Evolutionary conservation across 2,888 invertebrate genomes (phyloP).

Genomic region (Stenodera caucasica): DNA sequence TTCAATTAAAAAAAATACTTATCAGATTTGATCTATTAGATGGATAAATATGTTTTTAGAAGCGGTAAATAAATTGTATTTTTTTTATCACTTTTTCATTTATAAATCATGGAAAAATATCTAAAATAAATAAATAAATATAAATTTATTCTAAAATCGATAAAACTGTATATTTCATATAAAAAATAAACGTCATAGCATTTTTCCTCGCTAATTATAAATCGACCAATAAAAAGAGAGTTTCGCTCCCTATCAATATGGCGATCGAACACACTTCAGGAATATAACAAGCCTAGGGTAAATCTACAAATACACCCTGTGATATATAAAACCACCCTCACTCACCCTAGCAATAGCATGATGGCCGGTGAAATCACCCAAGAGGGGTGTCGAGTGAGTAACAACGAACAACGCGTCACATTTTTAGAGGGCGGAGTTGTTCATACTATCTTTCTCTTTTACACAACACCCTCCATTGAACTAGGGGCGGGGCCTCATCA

Average conservation of each 20-base stretch:
- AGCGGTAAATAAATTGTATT: too few relatives aligned
- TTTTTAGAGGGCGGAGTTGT: slow-evolving; percentile 37
- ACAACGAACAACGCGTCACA: slow-evolving; percentile 31
- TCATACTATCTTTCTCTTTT: slow-evolving; percentile 31
- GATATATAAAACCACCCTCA: slow-evolving; percentile 33
- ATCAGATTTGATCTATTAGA: too few relatives aligned
- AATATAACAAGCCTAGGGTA: slow-evolving; percentile 35
- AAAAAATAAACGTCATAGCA: slow-evolving; percentile 7
- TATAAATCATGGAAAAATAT: too few relatives aligned
- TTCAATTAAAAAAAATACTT: too few relatives aligned
- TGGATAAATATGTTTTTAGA: too few relatives aligned
- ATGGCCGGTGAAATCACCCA: slow-evolving; percentile 39
- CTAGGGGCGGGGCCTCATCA: slow-evolving; percentile 33
- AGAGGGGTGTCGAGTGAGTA: slow-evolving; percentile 32
- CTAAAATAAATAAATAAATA: slow-evolving; percentile 13
- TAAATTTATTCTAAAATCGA: slow-evolving; percentile 12
- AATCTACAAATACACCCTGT: slow-evolving; percentile 34
- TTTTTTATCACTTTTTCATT: too few relatives aligned
- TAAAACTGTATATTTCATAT: not conserved
- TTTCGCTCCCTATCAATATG: slow-evolving; percentile 25
- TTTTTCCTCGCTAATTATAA: slow-evolving; percentile 25
- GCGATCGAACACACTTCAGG: slow-evolving; percentile 30
- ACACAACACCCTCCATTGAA: not conserved
- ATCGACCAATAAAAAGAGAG: slow-evolving; percentile 29
- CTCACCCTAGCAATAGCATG: slow-evolving; percentile 38